These are phyloP conservation scores for Patella caerulea DNA, from an alignment of 2,888 invertebrate species.

Conservation along the genomic window DNA sequence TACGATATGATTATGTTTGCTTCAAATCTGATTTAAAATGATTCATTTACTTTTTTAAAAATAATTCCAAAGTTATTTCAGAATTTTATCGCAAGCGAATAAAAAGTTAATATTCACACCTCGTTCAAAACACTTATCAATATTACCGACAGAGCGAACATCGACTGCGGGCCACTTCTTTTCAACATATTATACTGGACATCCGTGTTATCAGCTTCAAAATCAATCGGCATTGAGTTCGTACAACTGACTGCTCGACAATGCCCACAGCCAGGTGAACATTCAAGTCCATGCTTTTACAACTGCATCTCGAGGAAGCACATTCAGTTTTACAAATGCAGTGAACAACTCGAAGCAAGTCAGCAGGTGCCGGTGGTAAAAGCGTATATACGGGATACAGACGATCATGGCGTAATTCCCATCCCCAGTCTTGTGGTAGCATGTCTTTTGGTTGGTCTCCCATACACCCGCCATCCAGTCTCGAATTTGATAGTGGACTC, in stretches of 20 bases:
- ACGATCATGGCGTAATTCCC: constrained; percentile 19
- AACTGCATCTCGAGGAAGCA: constrained; percentile 36
- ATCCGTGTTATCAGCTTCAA: not conserved
- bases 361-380: constrained; percentile 24
- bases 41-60: no score
- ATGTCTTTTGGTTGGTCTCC: constrained; percentile 11
- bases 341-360: no score
- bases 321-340: constrained; percentile 34
- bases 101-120: no score
- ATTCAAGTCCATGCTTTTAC: constrained; percentile 40
- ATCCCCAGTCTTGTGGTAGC: constrained; percentile 40
- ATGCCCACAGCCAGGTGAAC: constrained; percentile 34
- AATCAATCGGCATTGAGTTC: constrained; percentile 24
- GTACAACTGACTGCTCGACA: constrained; percentile 33
- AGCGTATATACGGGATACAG: constrained; percentile 34
- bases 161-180: no score
- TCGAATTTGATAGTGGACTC: constrained; percentile 44
- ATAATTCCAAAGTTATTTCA: no score
- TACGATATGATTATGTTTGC: no score
- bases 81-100: no score
- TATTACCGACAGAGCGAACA: no score
- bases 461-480: constrained; percentile 39
- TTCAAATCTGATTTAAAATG: no score
- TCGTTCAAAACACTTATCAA: no score
- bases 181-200: no score